phyloP scores from a whole-genome alignment of 2,888 invertebrate species.

The Mythimna vitellina region DNA sequence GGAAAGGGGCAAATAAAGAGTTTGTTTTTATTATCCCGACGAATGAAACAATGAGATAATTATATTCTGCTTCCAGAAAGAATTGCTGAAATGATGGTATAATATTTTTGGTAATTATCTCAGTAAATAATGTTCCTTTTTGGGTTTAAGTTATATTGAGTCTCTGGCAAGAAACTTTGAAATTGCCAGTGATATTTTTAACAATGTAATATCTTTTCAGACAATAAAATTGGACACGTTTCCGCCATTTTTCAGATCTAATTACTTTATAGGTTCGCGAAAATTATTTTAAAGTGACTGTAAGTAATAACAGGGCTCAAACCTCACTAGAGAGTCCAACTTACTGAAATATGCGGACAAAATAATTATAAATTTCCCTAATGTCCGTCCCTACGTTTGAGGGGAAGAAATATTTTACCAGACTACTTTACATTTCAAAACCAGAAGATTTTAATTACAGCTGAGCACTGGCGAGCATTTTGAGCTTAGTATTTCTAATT shows the following conservation, averaged over 20 bases:
- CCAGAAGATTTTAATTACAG: constrained; percentile 64
- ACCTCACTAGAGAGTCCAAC: constrained; percentile 34
- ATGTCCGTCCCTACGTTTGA: constrained; percentile 47
- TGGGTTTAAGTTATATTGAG: background rate
- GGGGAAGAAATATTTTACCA: constrained; percentile 59
- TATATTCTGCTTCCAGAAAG: constrained; percentile 27
- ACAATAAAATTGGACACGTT: constrained; percentile 3
- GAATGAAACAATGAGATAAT: constrained; percentile 44
- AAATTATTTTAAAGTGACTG: constrained; percentile 45
- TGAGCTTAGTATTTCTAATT: constrained; percentile 50
- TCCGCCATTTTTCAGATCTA: constrained; percentile 3
- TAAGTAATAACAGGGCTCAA: constrained; percentile 42
- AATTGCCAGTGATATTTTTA: background rate
- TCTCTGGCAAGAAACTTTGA: background rate
- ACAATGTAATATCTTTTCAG: background rate
- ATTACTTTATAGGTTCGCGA: constrained; percentile 31
- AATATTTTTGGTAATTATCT: background rate
- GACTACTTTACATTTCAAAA: constrained; percentile 63
- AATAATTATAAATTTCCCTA: constrained; percentile 62
- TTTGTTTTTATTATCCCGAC: constrained; percentile 30
- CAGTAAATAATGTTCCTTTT: background rate
- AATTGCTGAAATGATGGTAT: constrained; percentile 1
- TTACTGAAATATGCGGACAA: constrained; percentile 56
- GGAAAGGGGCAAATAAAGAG: constrained; percentile 33
- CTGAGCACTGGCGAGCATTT: constrained; percentile 44